Base-by-base conservation (phyloP, 2,797 vertebrate species). In the Sardinella longiceps region DNA sequence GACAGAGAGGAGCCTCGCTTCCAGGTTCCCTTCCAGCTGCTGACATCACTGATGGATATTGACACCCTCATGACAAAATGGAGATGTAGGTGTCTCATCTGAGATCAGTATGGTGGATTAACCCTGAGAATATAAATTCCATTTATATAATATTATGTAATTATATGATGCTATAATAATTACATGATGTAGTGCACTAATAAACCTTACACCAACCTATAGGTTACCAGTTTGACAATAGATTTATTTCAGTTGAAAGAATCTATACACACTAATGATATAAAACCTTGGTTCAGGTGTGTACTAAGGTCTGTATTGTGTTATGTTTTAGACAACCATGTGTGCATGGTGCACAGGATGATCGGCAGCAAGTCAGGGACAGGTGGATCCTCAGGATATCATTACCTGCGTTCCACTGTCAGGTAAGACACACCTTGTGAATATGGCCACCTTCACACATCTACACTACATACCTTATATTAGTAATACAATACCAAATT, bases 281-380 rank as follows among this genome's bases (percentile, higher is more conserved):
- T 48, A 10, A 48, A 48, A 48, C n/a, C n/a, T n/a, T 48, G 46
- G 46, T 48, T 48, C 2, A n/a, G n/a, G n/a, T n/a, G n/a, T n/a
- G n/a, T n/a, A 3, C 45, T 84, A n/a, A 82, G 23, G 12, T 30
- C 28, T 82, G 45, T 81, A 48, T 77, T 25, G 18, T 77, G 11
- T 88, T 83, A 56, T 86, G 50, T 86, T 85, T 81, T 63, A 99
- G 98, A 99, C 90, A 99, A 98, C 89, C 98, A 99, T 0, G 97
- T 98, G 83, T 99, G 98, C 93, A 95, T 98, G 96, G 98, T 98
- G 87, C 98, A 99, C 89, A 95, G 97, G 66, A 99, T 99, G 98
- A 98, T 99, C 87, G 98, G 98, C 89, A 97, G 96, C 94, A 99
- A 99, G 89, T 94, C 95, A 5, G 98, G 98, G 84, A 99, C 98